Evolutionary conservation across 2,888 invertebrate species (phyloP), one percentile per base, ranked within the genome.

Genomic region (Toxonevra muliebris): DNA sequence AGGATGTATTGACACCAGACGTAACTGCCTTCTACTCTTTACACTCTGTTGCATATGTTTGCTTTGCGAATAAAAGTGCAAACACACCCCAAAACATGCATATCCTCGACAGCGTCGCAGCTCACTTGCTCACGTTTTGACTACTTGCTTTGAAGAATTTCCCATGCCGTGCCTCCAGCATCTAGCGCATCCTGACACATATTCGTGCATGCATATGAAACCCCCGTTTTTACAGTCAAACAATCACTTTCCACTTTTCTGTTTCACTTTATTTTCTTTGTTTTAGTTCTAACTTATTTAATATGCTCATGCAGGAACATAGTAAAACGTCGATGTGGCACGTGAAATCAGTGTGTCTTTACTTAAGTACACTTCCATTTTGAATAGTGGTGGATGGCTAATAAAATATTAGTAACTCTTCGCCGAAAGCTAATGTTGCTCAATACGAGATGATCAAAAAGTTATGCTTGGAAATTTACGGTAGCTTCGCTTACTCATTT

Each of bases 251-350:
- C 13, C 41, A 12, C 12, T 64, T n/a, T n/a, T 54, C 54, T 17
- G 15, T 43, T 48, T 48, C 15, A 17, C 40, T 57, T 48, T 63
- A 40, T 64, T 48, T 57, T 17, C 64, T 9, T 50, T 61, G 61
- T 66, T 66, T 61, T 50, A 57, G 55, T 52, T 57, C 40, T 30
- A 30, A 30, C 41, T 57, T 61, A 66, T 61, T 61, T 66, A 66
- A 60, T 66, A 61, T 66, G 65, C n/a, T 61, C 40, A 65, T 59
- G 40, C 45, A 30, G 30, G 30, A 30, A 30, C 30, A 30, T 30
- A 30, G 30, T 7, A 30, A 30, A 30, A 30, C 30, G 7, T 30
- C 7, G 30, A 30, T 30, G 7, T 30, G 30, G 30, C 30, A 30
- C 30, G 30, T 30, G 30, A 30, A 30, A 30, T 30, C 30, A 30